Base-by-base conservation (phyloP, 2,113 vertebrate species). In the Corydoras maculifer region DNA sequence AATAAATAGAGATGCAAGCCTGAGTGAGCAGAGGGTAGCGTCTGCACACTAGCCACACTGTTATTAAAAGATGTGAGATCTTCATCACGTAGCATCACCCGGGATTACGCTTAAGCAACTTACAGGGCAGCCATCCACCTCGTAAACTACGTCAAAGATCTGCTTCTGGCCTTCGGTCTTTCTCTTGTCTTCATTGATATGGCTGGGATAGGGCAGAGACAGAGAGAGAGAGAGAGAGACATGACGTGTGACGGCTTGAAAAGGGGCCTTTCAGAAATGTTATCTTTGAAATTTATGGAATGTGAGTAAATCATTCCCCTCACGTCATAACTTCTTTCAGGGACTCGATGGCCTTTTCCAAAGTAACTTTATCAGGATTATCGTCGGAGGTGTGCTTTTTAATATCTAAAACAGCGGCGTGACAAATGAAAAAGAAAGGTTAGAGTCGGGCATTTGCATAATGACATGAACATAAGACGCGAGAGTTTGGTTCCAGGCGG, bases 301-400 rank as follows among this genome's bases (percentile, higher is more conserved):
- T 25, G 18, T 25, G 18, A 25, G 18, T 43, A 43, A 43, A 43
- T 43, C 35, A 43, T 62, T 2, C 2, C n/a, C 86, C 96, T 96
- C 89, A 99, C 97, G 93, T 99, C 96, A 99, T 98, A 71, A 99
- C 96, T 88, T 99, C 96, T 84, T 94, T 97, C 62, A 99, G 80
- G 29, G 95, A 96, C 69, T 95, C 95, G 69, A 99, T 98, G 64
- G 97, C 96, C 87, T 89, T 94, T 77, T 97, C 94, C 79, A 99
- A 84, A 53, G 87, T 98, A 68, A 86, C 70, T 88, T 98, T 99
- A 84, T 99, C 97, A 62, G 97, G 95, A 80, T 96, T 98, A 77
- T 97, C 94, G 78, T 98, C 94, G 31, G 91, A 79, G 14, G 97
- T 99, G 62, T 99, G 96, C 78, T 99, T 99, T 88, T 90, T 97